Evolutionary conservation across 1,140 invertebrate species (phyloP).

Genomic region (Ptiloglossa arizonensis): DNA sequence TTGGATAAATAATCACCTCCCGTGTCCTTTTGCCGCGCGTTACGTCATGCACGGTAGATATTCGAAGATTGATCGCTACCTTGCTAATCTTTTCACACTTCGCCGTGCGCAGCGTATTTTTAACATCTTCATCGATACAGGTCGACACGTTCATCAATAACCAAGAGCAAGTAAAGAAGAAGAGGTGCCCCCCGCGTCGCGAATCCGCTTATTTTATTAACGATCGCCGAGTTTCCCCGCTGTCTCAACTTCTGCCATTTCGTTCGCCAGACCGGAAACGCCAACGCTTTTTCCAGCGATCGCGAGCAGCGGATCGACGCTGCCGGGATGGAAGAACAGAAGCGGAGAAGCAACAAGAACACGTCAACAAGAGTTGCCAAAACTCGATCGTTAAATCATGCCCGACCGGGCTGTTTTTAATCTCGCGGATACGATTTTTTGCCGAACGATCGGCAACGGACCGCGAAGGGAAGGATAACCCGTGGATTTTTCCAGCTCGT

Average conservation of each 20-base stretch:
- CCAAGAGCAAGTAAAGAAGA: background rate
- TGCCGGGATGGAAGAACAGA: too few relatives aligned
- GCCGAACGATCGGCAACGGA: background rate
- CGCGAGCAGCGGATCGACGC: background rate
- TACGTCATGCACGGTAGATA: too few relatives aligned
- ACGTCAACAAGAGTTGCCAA: constrained; percentile 17
- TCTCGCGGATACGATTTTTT: constrained; percentile 14
- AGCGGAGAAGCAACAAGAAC: background rate
- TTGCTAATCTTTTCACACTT: too few relatives aligned
- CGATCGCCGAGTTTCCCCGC: background rate
- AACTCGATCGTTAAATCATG: constrained; percentile 38
- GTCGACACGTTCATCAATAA: background rate
- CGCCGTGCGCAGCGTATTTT: too few relatives aligned
- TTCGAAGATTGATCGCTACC: too few relatives aligned
- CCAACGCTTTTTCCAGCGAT: background rate
- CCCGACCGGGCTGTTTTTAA: constrained; percentile 26
- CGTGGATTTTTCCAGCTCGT: constrained; percentile 54
- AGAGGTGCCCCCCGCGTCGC: background rate
- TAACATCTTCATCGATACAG: too few relatives aligned
- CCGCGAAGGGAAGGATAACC: constrained; percentile 15
- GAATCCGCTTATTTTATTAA: constrained; percentile 10
- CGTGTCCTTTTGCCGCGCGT: background rate
- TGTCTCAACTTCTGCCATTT: constrained; percentile 11
- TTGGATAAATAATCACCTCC: background rate
- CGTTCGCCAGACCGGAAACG: background rate